A percentile compares a stretch with the other conserved stretches of the same genome.
These are phyloP conservation scores for Alviniconcha strummeri DNA, from an alignment of 2,888 invertebrate genomes.

Conservation along the genomic window DNA sequence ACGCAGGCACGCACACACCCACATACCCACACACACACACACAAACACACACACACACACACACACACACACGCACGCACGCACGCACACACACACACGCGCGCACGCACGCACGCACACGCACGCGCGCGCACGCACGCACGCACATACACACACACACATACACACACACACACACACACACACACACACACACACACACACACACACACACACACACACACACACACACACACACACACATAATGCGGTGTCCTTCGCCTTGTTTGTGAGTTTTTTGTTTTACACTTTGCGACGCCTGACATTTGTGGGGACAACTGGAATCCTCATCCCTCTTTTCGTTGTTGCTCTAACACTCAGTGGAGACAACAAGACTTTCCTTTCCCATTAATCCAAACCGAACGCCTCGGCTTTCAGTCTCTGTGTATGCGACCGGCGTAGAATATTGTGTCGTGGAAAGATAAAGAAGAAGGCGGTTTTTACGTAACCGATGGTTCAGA, in stretches of 20 bases:
- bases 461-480: too few relatives aligned
- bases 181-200: constrained; percentile 1
- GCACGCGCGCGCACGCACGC: neutral
- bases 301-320: too few relatives aligned
- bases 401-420: too few relatives aligned
- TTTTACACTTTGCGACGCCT: too few relatives aligned
- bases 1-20: too few relatives aligned
- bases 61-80: neutral
- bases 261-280: neutral
- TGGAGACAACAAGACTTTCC: neutral
- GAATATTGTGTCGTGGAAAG: too few relatives aligned
- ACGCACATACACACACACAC: neutral
- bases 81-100: neutral
- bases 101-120: neutral
- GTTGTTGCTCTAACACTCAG: neutral
- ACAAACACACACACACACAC: too few relatives aligned
- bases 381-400: neutral
- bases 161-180: constrained; percentile 4
- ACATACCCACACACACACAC: too few relatives aligned
- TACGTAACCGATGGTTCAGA: too few relatives aligned
- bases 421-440: too few relatives aligned
- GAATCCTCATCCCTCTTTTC: neutral
- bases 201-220: constrained; percentile 5
- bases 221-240: neutral
- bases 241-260: neutral